Conservation (phyloP, 2,888 invertebrate species). For the Ophioninae sp. region DNA sequence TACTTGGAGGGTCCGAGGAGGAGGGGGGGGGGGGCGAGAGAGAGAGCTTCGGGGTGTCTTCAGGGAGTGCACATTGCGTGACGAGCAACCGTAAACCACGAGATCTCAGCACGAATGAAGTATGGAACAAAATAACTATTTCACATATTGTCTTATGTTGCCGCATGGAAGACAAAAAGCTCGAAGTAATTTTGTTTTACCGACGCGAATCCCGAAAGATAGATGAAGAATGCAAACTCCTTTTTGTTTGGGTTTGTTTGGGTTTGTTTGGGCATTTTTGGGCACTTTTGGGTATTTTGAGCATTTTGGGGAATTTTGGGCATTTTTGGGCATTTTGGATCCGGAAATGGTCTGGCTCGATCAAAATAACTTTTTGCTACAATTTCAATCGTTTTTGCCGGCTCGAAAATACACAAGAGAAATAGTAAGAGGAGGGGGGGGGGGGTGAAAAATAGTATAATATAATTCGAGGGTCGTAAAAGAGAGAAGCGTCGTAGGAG, state of each 20-base stretch:
- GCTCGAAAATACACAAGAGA: conserved; percentile 7
- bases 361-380: conserved; percentile 53
- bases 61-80: conserved; percentile 33
- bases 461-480: conserved; percentile 42
- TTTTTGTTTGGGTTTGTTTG: too few species aligned
- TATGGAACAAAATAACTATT: conserved; percentile 35
- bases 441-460: background rate
- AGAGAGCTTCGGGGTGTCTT: background rate
- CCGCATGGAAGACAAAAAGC: background rate
- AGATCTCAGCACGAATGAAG: conserved; percentile 29
- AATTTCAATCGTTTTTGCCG: conserved; percentile 51
- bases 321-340: too few species aligned
- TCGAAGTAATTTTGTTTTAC: too few species aligned
- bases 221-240: background rate
- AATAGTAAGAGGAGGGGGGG: background rate
- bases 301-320: background rate
- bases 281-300: too few species aligned
- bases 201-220: too few species aligned
- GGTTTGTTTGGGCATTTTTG: background rate
- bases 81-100: conserved; percentile 47
- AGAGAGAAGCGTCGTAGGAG: conserved; percentile 30
- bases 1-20: conserved; percentile 1
- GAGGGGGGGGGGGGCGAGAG: too few species aligned
- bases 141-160: conserved; percentile 11
- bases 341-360: background rate